These are phyloP conservation scores for Ceratoteleas bidentatus DNA, from an alignment of 1,140 invertebrate genomes.

Conservation along the genomic window DNA sequence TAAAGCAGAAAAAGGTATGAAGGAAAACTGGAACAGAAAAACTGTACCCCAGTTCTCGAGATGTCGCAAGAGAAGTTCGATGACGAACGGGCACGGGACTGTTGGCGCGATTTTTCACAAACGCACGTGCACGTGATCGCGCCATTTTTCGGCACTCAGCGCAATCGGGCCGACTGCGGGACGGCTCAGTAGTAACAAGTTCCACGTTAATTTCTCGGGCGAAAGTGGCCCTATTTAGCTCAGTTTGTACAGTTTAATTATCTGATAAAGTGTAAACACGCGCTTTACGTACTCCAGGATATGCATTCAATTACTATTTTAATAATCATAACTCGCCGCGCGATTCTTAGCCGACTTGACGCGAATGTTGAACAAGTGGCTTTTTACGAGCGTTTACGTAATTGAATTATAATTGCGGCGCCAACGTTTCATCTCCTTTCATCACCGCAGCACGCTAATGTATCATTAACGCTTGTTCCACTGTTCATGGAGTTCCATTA, in stretches of 20 bases:
- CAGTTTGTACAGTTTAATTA: conserved; percentile 62
- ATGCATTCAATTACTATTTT: conserved; percentile 55
- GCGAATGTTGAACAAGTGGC: conserved; percentile 20
- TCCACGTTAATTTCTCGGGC: conserved; percentile 60
- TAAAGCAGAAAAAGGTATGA: too few species aligned
- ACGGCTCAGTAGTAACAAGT: conserved; percentile 60
- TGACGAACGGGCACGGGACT: conserved; percentile 44
- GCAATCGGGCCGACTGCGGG: conserved; percentile 44
- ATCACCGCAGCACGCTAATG: conserved; percentile 13
- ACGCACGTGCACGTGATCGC: conserved; percentile 11
- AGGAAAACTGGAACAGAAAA: too few species aligned
- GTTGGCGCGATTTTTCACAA: conserved; percentile 15
- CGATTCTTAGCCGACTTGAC: conserved; percentile 12
- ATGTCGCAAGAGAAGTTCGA: conserved; percentile 46
- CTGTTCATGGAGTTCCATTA: neutral
- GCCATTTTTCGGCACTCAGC: conserved; percentile 50
- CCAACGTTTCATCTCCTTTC: conserved; percentile 34
- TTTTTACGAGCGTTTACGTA: conserved; percentile 22
- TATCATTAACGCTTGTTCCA: conserved; percentile 12
- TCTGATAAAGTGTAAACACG: conserved; percentile 66
- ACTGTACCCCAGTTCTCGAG: conserved; percentile 5
- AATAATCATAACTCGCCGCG: conserved; percentile 48
- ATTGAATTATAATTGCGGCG: conserved; percentile 36
- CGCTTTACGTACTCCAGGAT: conserved; percentile 43
- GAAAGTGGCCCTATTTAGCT: conserved; percentile 59